These are phyloP conservation scores for Lasiurus borealis DNA, from an alignment of 2,113 vertebrate species.

Conservation along the genomic window DNA sequence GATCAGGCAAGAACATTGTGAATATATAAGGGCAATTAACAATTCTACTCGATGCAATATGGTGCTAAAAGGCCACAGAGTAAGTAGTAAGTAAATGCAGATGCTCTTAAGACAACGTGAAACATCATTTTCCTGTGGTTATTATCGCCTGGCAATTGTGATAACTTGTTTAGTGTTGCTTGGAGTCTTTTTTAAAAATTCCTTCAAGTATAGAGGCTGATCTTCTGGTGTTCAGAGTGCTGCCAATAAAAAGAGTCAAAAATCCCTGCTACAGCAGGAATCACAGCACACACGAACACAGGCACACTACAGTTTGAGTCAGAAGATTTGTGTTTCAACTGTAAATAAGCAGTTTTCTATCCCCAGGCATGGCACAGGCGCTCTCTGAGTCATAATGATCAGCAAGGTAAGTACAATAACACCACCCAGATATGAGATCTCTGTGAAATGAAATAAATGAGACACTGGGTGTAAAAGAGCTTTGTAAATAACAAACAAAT, in stretches of 20 bases:
- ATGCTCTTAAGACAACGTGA: slow-evolving; percentile 47
- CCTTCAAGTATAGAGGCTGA: not conserved
- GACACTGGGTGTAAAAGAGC: not conserved
- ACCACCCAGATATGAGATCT: not conserved
- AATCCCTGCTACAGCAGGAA: not conserved
- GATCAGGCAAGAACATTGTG: not conserved
- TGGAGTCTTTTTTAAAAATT: slow-evolving; percentile 15
- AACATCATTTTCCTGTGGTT: slow-evolving; percentile 8
- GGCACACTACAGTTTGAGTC: not conserved
- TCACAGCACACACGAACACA: not conserved
- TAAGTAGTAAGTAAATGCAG: slow-evolving; percentile 54
- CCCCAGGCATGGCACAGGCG: not conserved
- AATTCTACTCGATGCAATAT: not conserved
- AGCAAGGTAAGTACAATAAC: not conserved
- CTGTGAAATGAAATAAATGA: slow-evolving; percentile 27
- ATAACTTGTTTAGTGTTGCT: slow-evolving; percentile 20
- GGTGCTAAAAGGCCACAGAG: slow-evolving; percentile 43
- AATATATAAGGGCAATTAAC: slow-evolving; percentile 49
- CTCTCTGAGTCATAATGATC: not conserved
- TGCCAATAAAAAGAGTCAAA: not conserved
- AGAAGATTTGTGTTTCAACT: not conserved
- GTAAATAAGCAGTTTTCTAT: not conserved
- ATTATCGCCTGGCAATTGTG: slow-evolving; percentile 26
- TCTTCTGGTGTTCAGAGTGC: not conserved
- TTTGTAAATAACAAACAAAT: not conserved